These are phyloP conservation scores for Ectemnius continuus DNA, from an alignment of 2,888 invertebrate genomes.

Conservation along the genomic window DNA sequence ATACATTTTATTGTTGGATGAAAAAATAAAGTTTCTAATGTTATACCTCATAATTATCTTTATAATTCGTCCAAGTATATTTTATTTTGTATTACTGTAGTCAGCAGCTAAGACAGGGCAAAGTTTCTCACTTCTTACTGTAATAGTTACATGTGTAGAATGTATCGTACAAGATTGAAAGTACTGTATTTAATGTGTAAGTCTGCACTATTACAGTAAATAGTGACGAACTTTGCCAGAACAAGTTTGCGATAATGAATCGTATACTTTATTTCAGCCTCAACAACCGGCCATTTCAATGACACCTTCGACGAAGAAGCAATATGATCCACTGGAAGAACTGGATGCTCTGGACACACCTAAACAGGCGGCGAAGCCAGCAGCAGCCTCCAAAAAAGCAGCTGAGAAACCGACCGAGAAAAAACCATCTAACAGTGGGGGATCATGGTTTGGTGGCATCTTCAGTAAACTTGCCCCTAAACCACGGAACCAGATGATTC, in stretches of 20 bases:
- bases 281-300: constrained; percentile 70
- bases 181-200: not conserved
- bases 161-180: not conserved
- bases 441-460: constrained; percentile 90
- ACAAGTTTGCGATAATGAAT: constrained; percentile 65
- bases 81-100: not conserved
- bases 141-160: constrained; percentile 38
- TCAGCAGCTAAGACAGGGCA: constrained; percentile 44
- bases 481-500: constrained; percentile 95
- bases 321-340: constrained; percentile 76
- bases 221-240: constrained; percentile 70
- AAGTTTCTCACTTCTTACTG: constrained; percentile 70
- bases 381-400: constrained; percentile 54
- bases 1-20: constrained; percentile 50
- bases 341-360: constrained; percentile 74
- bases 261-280: constrained; percentile 71
- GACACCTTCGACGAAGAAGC: constrained; percentile 72
- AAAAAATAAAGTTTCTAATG: constrained; percentile 56
- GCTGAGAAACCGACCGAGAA: constrained; percentile 73
- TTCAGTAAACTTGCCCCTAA: constrained; percentile 90
- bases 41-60: constrained; percentile 31
- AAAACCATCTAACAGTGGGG: constrained; percentile 67
- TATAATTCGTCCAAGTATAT: constrained; percentile 27
- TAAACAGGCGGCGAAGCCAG: constrained; percentile 50
- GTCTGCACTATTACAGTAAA: constrained; percentile 41